A percentile compares a stretch with the other conserved stretches of the same genome.
These are phyloP conservation scores for Ptilorrhoa leucosticta DNA, from an alignment of 2,113 vertebrate genomes.

Conservation along the genomic window DNA sequence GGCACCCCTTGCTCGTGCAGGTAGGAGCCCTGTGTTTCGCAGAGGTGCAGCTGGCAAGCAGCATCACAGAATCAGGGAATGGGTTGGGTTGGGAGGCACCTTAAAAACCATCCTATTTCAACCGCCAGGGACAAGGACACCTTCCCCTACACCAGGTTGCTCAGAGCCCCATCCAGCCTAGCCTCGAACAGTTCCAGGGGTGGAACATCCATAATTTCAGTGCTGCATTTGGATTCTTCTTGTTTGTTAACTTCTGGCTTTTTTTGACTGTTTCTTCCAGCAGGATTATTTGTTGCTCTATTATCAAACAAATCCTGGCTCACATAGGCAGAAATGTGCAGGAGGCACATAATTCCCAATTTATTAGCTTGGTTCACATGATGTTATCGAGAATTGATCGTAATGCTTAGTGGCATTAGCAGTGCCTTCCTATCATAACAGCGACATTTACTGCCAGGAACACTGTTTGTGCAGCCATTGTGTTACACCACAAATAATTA, in stretches of 20 bases:
- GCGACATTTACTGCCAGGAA: constrained; percentile 64
- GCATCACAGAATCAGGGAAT: background rate
- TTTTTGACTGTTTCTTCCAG: background rate
- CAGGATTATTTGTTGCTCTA: constrained; percentile 31
- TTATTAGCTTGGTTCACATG: constrained; percentile 61
- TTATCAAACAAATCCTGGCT: constrained; percentile 21
- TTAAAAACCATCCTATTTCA: background rate
- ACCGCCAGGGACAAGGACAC: background rate
- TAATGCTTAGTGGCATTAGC: constrained; percentile 61
- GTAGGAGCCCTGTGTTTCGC: background rate
- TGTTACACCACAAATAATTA: constrained; percentile 36
- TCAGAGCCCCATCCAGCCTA: background rate
- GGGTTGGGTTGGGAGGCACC: background rate
- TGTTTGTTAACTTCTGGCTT: background rate
- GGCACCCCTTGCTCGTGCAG: background rate
- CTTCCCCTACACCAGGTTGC: accelerated
- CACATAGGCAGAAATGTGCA: constrained; percentile 41
- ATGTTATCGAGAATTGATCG: constrained; percentile 59
- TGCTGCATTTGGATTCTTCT: accelerated
- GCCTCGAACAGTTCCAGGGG: background rate
- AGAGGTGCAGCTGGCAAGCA: background rate
- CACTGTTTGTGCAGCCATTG: constrained; percentile 51
- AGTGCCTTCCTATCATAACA: constrained; percentile 53
- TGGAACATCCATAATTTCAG: background rate
- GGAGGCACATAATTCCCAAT: constrained; percentile 49